A percentile compares a stretch with the other conserved stretches of the same genome.
Evolutionary conservation across 2,888 invertebrate genomes (phyloP).

Genomic region (Drosophila engyochracea): DNA sequence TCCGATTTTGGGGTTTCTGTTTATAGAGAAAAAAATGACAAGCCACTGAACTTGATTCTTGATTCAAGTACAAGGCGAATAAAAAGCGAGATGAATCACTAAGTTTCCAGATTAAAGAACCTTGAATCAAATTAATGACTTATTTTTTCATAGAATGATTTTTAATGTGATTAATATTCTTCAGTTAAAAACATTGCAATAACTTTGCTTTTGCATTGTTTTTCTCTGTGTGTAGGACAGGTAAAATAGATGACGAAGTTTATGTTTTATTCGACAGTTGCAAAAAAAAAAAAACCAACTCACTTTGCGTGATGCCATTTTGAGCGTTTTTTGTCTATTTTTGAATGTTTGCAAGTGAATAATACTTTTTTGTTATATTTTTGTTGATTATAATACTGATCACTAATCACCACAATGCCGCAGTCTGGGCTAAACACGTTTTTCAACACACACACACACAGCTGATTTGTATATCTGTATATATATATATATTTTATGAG

Average conservation of each 20-base stretch:
- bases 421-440: slow-evolving; percentile 42
- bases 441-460: slow-evolving; percentile 13
- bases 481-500: slow-evolving; percentile 28
- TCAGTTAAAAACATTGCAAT: background rate
- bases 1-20: background rate
- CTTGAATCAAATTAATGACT: background rate
- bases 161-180: background rate
- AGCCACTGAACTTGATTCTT: background rate
- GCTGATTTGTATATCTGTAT: slow-evolving; percentile 2
- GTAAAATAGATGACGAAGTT: slow-evolving; percentile 12
- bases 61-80: background rate
- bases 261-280: background rate
- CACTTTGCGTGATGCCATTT: slow-evolving; percentile 81
- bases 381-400: slow-evolving; percentile 56
- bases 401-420: slow-evolving; percentile 61
- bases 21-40: background rate
- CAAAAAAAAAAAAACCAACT: slow-evolving; percentile 48
- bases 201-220: background rate
- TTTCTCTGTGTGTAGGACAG: slow-evolving; percentile 17
- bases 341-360: slow-evolving; percentile 39
- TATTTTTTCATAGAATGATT: background rate
- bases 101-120: background rate
- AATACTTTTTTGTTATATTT: slow-evolving; percentile 38
- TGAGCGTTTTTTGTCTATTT: slow-evolving; percentile 24
- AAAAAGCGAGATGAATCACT: background rate